phyloP scores from a whole-genome alignment of 2,113 vertebrate species.

The Rhagologus leucostigma region DNA sequence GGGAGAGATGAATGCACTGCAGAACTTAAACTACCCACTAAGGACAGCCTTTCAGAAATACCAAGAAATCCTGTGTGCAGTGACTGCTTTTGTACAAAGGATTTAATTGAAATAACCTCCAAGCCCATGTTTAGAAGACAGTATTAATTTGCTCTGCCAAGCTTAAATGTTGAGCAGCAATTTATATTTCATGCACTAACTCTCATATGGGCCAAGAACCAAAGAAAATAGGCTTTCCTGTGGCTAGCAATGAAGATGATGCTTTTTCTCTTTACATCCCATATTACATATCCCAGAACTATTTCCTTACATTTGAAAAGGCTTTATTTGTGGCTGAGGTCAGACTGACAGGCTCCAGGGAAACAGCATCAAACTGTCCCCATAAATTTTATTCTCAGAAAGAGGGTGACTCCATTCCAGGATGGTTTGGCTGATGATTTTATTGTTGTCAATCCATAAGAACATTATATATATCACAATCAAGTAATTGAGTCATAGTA shows the following conservation, averaged over 20 bases:
- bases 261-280: background rate
- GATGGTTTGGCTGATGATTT: background rate
- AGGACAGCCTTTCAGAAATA: background rate
- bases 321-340: slow-evolving; percentile 36
- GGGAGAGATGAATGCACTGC: background rate
- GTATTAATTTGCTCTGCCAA: slow-evolving; percentile 33
- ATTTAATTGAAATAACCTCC: slow-evolving; percentile 45
- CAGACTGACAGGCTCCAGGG: slow-evolving; percentile 29
- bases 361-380: background rate
- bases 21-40: slow-evolving; percentile 14
- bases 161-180: slow-evolving; percentile 1
- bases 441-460: background rate
- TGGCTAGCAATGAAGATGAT: background rate
- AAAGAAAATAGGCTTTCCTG: slow-evolving; percentile 24
- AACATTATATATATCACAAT: background rate
- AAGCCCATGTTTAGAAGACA: background rate
- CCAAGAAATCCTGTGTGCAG: background rate
- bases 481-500: background rate
- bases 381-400: slow-evolving; percentile 5
- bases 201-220: slow-evolving; percentile 37
- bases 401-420: background rate
- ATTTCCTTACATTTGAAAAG: slow-evolving; percentile 15
- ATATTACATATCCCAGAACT: background rate
- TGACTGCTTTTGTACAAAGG: background rate
- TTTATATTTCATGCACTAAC: slow-evolving; percentile 54